Conservation (phyloP, 2,113 vertebrate genomes). For the Chaetorhynchus papuensis region DNA sequence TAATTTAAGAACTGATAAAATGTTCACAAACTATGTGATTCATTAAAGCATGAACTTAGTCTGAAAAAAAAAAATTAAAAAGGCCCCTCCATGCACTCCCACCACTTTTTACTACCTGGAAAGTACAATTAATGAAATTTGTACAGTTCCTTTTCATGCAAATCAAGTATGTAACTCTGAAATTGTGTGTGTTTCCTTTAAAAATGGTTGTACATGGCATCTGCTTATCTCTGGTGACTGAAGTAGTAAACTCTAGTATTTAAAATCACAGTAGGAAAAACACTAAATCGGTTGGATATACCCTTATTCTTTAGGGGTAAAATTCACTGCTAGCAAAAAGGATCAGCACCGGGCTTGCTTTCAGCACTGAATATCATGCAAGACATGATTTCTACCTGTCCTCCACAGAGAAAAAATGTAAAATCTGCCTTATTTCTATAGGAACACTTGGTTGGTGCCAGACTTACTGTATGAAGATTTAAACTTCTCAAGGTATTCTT, state of each 20-base stretch:
- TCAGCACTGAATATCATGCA: neutral
- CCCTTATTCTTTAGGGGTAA: neutral
- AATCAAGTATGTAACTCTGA: neutral
- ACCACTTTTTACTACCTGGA: neutral
- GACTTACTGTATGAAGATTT: conserved; percentile 92
- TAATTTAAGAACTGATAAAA: neutral
- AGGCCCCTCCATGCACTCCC: neutral
- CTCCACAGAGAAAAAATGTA: neutral
- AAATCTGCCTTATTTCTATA: neutral
- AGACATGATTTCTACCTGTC: neutral
- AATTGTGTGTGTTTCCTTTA: neutral
- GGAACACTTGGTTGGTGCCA: neutral
- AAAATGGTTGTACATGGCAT: neutral
- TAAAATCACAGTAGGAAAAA: neutral
- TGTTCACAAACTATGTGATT: neutral
- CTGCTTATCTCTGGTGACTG: neutral
- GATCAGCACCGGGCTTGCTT: neutral
- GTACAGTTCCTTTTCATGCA: neutral
- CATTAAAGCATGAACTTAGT: neutral
- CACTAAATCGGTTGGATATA: neutral
- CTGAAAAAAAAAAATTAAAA: neutral
- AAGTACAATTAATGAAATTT: neutral
- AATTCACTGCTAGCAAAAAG: neutral
- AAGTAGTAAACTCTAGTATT: neutral
- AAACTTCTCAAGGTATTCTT: conserved; percentile 91